Base-by-base conservation (phyloP, 2,797 vertebrate species). In the Mus minutoides region DNA sequence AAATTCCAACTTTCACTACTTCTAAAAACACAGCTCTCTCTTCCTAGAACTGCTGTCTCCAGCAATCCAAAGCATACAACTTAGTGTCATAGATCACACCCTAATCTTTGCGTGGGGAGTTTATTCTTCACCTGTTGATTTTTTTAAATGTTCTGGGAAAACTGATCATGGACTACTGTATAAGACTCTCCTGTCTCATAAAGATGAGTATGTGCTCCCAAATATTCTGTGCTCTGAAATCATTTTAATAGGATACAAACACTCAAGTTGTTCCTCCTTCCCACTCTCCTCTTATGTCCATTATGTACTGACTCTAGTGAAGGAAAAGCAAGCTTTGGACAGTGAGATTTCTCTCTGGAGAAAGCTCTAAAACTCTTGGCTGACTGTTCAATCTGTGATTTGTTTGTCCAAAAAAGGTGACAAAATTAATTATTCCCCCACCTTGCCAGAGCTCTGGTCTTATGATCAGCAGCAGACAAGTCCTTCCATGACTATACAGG, bases 341-440 rank as follows among this genome's bases (percentile, higher is more conserved):
- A 80, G 56, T 46, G 31, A 77, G 29, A 49, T 58, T 96, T 87
- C 37, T 89, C 58, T 94, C 49, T 24, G 11, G 8, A 76, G 56
- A 90, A 86, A 62, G 67, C 17, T 94, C 80, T 92, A 29, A 37
- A 88, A 83, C n/a, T 95, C 60, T 13, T 88, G 37, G n/a, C 19
- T 43, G 52, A 16, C 37, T 46, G 12, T 31, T 85, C 40, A 85
- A 76, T 40, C 29, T 64, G 12, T 29, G n/a, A 21, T 88, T 79
- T 78, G 22, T 79, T 56, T 71, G 83, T 92, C 31, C 52, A 93
- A n/a, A 90, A 90, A 56, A 46, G 31, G 17, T 85, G 31, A 80
- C 75, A 60, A 79, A 73, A 94, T 77, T 92, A 95, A 88, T 16
- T 82, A 93, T 93, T 96, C 13, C 56, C 93, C 52, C 26, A 58